Base-by-base conservation (phyloP, 2,888 invertebrate genomes). In the Apamea anceps region DNA sequence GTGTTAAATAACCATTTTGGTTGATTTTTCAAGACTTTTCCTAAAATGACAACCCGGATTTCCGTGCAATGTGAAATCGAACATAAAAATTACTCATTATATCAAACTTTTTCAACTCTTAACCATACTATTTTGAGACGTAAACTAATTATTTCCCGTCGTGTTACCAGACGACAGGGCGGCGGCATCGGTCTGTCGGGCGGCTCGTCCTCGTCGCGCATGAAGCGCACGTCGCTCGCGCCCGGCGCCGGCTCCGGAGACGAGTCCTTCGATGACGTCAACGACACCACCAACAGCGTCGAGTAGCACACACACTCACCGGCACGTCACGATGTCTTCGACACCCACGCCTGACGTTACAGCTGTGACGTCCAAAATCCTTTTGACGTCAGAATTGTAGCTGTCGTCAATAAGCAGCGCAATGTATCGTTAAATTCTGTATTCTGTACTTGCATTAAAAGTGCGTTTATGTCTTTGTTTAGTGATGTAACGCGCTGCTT, bases 201-300 rank as follows among this genome's bases (percentile, higher is more conserved):
- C 88, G 94, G 98, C 73, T 97, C 98, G 54, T 97, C 98, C 2
- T 97, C 98, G 71, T 96, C 98, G 62, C 97, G 98, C 90, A 97
- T 97, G 88, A 98, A 98, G 95, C 97, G 98, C 79, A 97, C 98
- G 60, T 98, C 98, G 8, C 97, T 98, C 71, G 98, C 97, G 91
- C 97, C 98, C 45, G 96, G 96, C 93, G 97, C 95, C 87, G 98
- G 98, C 87, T 98, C 98, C 68, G 98, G 98, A 15, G 98, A 98
- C 94, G 98, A 98, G 94, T 98, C 98, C 81, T 97, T 98, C 93
- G 98, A 98, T 88, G 98, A 98, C 95, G 98, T 94, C 93, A 97
- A 98, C 94, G 98, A 98, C 93, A 98, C 98, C 90, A 97, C 98
- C 94, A 98, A 98, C 94, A 98, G 98, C 91, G 98, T 98, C 91